A percentile compares a stretch with the other conserved stretches of the same genome.
phyloP scores from a whole-genome alignment of 2,888 invertebrate genomes.

The Drosophila emarginata region DNA sequence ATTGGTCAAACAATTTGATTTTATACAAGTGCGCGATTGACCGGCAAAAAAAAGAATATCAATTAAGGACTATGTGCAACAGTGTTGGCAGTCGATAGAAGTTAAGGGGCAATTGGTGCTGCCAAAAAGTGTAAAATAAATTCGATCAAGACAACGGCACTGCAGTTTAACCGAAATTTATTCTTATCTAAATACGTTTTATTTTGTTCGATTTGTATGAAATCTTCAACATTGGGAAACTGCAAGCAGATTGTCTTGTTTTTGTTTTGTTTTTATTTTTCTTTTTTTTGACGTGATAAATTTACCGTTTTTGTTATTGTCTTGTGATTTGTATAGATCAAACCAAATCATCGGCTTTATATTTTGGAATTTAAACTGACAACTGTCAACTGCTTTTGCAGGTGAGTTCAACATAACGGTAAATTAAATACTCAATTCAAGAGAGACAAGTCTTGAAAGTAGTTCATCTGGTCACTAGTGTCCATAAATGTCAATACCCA shows the following conservation, averaged over 20 bases:
- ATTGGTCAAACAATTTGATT: background rate
- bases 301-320: constrained; percentile 14
- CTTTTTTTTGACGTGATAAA: constrained; percentile 5
- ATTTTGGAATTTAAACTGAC: constrained; percentile 16
- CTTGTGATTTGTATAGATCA: constrained; percentile 30
- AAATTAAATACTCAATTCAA: constrained; percentile 25
- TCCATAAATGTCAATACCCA: constrained; percentile 54
- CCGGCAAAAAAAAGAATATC: background rate
- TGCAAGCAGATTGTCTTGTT: constrained; percentile 38
- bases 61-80: background rate
- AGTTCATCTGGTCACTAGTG: constrained; percentile 70
- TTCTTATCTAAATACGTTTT: constrained; percentile 26
- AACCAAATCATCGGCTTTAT: constrained; percentile 46
- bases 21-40: background rate
- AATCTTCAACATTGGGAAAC: background rate
- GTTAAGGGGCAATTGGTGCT: background rate
- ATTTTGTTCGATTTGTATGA: constrained; percentile 31
- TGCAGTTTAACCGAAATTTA: too few species aligned
- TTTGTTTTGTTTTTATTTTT: constrained; percentile 31
- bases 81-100: background rate
- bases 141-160: too few species aligned
- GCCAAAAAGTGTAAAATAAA: background rate
- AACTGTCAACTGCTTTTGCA: constrained; percentile 28
- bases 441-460: constrained; percentile 50
- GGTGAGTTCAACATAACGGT: constrained; percentile 66